Conservation (phyloP, 2,797 vertebrate genomes). For the Parambassis ranga region DNA sequence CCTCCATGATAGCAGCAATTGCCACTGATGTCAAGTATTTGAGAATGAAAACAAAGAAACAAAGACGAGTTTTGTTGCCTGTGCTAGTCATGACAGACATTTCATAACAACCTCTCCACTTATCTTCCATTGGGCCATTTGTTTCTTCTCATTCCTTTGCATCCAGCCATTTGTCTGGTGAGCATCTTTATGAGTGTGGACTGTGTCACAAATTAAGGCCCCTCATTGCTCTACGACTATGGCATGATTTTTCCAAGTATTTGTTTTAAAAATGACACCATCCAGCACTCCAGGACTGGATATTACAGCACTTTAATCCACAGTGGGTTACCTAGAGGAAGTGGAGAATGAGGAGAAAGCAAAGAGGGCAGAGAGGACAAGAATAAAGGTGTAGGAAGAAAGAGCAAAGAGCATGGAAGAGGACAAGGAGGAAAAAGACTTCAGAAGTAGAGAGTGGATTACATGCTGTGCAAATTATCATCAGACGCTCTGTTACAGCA, state of each 20-base stretch:
- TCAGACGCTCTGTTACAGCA: slow-evolving; percentile 7
- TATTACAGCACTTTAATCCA: slow-evolving; percentile 58
- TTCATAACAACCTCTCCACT: slow-evolving; percentile 27
- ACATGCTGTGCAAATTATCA: slow-evolving; percentile 21
- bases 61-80: slow-evolving; percentile 8
- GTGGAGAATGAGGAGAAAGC: slow-evolving; percentile 8
- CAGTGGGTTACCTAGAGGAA: slow-evolving; percentile 37
- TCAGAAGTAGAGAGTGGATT: slow-evolving; percentile 35
- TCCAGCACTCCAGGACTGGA: slow-evolving; percentile 37
- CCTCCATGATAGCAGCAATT: background rate
- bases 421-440: background rate
- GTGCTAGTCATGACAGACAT: slow-evolving; percentile 27
- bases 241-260: slow-evolving; percentile 60
- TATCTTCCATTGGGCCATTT: slow-evolving; percentile 13
- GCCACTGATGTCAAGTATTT: slow-evolving; percentile 5
- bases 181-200: background rate
- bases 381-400: slow-evolving; percentile 42
- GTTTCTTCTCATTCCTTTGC: slow-evolving; percentile 14
- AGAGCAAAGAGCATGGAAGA: slow-evolving; percentile 16
- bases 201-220: too few relatives aligned
- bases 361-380: slow-evolving; percentile 37
- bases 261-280: slow-evolving; percentile 54
- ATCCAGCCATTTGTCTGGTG: background rate
- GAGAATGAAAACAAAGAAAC: too few relatives aligned
- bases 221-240: slow-evolving; percentile 40